A percentile compares a stretch with the other conserved stretches of the same genome.
These are phyloP conservation scores for Gonocerus acuteangulatus DNA, from an alignment of 2,888 invertebrate species.

Conservation along the genomic window DNA sequence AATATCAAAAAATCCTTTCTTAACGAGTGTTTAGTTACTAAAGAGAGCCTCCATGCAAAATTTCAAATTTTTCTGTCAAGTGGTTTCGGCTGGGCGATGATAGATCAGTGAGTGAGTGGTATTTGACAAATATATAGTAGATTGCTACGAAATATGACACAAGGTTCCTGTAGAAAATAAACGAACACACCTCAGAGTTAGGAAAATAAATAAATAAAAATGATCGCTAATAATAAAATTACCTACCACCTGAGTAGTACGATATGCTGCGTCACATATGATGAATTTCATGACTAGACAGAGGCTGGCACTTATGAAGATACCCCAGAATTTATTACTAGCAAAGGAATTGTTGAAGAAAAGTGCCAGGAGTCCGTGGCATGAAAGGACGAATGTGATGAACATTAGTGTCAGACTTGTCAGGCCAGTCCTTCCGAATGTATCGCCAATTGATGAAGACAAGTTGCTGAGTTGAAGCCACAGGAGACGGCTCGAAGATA, in stretches of 20 bases:
- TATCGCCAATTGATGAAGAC: neutral
- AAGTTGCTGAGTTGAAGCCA: neutral
- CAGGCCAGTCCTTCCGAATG: neutral
- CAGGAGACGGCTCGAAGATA: neutral
- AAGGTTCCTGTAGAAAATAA: too few relatives aligned
- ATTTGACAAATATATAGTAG: too few relatives aligned
- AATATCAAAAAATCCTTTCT: too few relatives aligned
- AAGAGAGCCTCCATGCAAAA: too few relatives aligned
- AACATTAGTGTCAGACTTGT: neutral
- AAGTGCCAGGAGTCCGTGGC: neutral
- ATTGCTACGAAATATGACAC: too few relatives aligned
- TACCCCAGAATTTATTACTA: neutral
- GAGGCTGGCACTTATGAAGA: neutral
- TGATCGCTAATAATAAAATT: too few relatives aligned
- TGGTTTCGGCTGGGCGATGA: too few relatives aligned
- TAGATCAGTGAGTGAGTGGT: too few relatives aligned
- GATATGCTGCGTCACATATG: neutral
- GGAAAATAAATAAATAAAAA: too few relatives aligned
- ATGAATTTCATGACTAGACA: neutral
- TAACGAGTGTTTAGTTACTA: too few relatives aligned
- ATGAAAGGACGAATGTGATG: neutral
- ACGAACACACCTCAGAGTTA: too few relatives aligned
- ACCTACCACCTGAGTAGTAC: neutral
- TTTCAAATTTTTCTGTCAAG: too few relatives aligned
- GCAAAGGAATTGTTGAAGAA: neutral